Evolutionary conservation across 1,140 invertebrate species (phyloP), one percentile per base, ranked within the genome.

Genomic region (Lepidurus packardi): DNA sequence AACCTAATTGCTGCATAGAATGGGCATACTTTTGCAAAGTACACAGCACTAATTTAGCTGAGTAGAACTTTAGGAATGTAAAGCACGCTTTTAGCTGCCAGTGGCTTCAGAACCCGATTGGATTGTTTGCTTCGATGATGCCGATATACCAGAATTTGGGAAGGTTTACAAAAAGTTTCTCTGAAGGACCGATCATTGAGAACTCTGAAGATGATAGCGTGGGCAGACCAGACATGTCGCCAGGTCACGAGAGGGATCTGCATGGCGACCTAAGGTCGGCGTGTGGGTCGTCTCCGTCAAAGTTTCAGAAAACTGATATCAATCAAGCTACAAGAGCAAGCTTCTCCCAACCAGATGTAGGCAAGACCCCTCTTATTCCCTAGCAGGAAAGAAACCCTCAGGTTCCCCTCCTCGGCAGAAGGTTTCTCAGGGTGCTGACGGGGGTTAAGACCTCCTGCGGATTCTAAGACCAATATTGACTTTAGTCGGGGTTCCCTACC

Each of bases 271-370:
- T 65, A 21, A 65, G 16, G 53, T 65, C 53, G 53, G 53, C 53
- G n/a, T 65, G 53, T 65, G 53, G 53, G 53, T 65, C 53, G 53
- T 16, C 53, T 65, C 53, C 16, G 53, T 65, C 53, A 65, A 65
- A 65, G 53, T 65, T 65, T 65, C 53, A 65, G 53, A 65, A 65
- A 65, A 65, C 53, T 65, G 53, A 65, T 65, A 65, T 65, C 53
- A 65, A 65, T 65, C 53, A 65, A 65, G 53, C 53, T 65, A 65
- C 53, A 65, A 65, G 53, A 65, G 53, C 53, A 65, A 34, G 53
- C 53, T 65, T 65, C 53, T 65, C 53, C 53, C 53, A 65, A 65
- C 16, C 53, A 65, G 53, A 65, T 65, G 53, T 65, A 65, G 53
- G 21, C 53, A 65, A 13, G 34, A 65, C 16, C 53, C 53, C 53